Evolutionary conservation across 2,888 invertebrate species (phyloP).

Genomic region (Panopea generosa): DNA sequence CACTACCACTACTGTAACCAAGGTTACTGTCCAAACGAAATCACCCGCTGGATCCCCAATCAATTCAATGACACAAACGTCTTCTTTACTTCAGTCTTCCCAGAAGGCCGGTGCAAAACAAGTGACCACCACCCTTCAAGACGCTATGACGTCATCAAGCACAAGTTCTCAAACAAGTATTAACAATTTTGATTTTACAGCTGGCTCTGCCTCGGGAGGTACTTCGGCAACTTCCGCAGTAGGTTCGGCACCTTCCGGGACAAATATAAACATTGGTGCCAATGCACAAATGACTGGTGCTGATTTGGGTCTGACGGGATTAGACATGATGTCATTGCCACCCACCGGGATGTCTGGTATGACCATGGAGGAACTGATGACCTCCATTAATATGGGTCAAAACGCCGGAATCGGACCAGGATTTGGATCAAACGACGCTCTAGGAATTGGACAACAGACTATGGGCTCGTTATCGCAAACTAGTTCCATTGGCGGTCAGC

Average conservation of each 20-base stretch:
- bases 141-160: no score
- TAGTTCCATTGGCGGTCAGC: no score
- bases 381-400: conserved; percentile 41
- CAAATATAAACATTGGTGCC: background rate
- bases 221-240: background rate
- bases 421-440: background rate
- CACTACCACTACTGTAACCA: background rate
- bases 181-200: no score
- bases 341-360: conserved; percentile 34
- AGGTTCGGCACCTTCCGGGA: background rate
- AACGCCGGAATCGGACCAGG: background rate
- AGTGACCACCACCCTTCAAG: no score
- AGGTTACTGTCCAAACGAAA: background rate
- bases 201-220: background rate
- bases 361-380: conserved; percentile 45
- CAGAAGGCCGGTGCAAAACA: no score
- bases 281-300: no score
- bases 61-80: background rate
- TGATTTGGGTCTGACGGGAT: no score
- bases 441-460: no score
- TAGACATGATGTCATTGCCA: no score
- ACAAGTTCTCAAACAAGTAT: no score
- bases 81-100: no score
- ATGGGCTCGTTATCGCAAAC: no score
- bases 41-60: background rate